Evolutionary conservation across 2,797 vertebrate genomes (phyloP).

Genomic region (Urosaurus nigricauda): DNA sequence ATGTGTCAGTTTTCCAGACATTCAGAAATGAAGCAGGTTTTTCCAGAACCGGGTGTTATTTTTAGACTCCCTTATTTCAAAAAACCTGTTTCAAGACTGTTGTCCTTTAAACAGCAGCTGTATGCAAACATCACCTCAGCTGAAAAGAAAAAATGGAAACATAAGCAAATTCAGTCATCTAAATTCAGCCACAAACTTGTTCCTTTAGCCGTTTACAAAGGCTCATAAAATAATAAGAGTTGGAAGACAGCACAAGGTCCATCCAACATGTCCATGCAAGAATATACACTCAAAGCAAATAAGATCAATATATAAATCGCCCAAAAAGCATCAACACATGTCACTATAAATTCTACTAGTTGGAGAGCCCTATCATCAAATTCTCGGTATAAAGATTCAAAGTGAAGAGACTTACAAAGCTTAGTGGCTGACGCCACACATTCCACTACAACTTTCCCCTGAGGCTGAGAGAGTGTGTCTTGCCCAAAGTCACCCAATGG

Average conservation of each 20-base stretch:
- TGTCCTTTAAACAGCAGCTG: constrained; percentile 10
- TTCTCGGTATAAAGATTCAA: background rate
- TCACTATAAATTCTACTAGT: background rate
- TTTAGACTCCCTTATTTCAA: constrained; percentile 26
- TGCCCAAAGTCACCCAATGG: no score
- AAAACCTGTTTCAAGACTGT: constrained; percentile 12
- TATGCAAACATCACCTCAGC: constrained; percentile 19
- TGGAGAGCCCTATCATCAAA: background rate
- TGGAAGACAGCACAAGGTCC: no score
- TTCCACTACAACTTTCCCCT: no score
- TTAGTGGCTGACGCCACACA: background rate
- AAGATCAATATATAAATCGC: background rate
- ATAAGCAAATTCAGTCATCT: constrained; percentile 11
- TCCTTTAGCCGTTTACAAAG: background rate
- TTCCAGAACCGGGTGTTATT: constrained; percentile 3
- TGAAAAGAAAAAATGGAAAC: constrained; percentile 5
- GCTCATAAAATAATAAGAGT: no score
- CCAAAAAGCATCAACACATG: background rate
- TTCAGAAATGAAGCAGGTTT: constrained; percentile 6
- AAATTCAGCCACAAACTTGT: background rate
- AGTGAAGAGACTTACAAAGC: background rate
- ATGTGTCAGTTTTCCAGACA: background rate
- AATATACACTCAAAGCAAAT: no score
- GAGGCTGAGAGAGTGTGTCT: no score
- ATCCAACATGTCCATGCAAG: no score